phyloP scores from a whole-genome alignment of 1,140 invertebrate genomes.

The Euwallacea similis region DNA sequence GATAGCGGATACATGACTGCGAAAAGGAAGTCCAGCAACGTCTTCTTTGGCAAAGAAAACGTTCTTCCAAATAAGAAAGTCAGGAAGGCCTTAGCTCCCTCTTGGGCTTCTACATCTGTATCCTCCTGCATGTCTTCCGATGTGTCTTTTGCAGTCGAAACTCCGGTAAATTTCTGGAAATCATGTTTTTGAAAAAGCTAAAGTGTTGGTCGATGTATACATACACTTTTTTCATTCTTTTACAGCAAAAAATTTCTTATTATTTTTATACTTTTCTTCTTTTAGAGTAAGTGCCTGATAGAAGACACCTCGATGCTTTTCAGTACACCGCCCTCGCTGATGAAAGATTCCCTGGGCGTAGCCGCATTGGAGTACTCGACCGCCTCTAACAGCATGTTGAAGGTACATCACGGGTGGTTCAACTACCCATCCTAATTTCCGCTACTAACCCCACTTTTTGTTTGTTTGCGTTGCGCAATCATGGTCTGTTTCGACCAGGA shows the following conservation, averaged over 20 bases:
- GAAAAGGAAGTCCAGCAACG: constrained; percentile 54
- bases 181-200: too few relatives aligned
- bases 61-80: constrained; percentile 68
- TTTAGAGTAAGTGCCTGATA: constrained; percentile 79
- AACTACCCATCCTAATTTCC: constrained; percentile 5
- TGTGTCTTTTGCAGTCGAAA: constrained; percentile 70
- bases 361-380: constrained; percentile 48
- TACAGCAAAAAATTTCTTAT: too few relatives aligned
- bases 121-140: constrained; percentile 59
- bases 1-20: constrained; percentile 64
- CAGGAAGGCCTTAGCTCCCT: constrained; percentile 72
- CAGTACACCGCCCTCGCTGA: constrained; percentile 79
- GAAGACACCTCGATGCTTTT: constrained; percentile 79
- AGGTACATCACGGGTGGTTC: constrained; percentile 53
- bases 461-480: too few relatives aligned
- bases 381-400: constrained; percentile 47
- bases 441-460: too few relatives aligned
- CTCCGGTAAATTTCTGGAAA: constrained; percentile 63
- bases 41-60: constrained; percentile 66
- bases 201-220: too few relatives aligned
- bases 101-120: constrained; percentile 66
- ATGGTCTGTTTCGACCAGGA: too few relatives aligned
- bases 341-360: constrained; percentile 62
- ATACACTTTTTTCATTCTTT: too few relatives aligned
- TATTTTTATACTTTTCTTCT: neutral